Evolutionary conservation across 2,113 vertebrate species (phyloP).

Genomic region (Tinamus guttatus): DNA sequence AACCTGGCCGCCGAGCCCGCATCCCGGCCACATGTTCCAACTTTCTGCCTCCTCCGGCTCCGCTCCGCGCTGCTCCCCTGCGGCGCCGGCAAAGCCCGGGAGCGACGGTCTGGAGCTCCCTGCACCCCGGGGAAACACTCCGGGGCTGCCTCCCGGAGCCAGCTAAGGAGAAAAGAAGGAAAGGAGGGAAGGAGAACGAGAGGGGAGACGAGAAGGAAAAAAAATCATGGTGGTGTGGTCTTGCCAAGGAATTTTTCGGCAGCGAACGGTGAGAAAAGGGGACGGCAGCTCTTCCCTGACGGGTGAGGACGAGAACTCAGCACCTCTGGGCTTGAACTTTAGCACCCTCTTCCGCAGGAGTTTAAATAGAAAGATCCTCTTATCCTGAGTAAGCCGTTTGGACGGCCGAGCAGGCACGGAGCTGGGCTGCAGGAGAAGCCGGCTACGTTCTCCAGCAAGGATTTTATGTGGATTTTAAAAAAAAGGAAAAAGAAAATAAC

Average conservation of each 20-base stretch:
- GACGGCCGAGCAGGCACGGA: not conserved
- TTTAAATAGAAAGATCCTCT: not conserved
- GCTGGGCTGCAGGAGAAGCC: not conserved
- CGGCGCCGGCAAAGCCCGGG: not conserved
- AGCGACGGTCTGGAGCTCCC: not conserved
- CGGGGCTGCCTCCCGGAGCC: constrained; percentile 33
- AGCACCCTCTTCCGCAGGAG: constrained; percentile 57
- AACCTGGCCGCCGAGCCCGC: constrained; percentile 59
- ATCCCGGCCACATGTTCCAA: constrained; percentile 68
- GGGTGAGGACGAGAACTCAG: not conserved
- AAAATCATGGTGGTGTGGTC: not conserved
- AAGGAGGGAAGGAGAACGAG: not conserved
- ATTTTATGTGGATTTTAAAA: not conserved
- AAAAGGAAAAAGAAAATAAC: not conserved
- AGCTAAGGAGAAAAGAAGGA: not conserved
- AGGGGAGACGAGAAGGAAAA: not conserved
- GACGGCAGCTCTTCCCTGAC: not conserved
- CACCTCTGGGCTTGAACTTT: constrained; percentile 47
- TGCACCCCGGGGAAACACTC: not conserved
- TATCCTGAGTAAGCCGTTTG: not conserved
- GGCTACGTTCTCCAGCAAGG: not conserved
- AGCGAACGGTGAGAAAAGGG: constrained; percentile 6
- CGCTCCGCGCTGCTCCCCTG: not conserved
- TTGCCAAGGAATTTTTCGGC: not conserved
- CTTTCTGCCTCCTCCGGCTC: not conserved